Evolutionary conservation across 2,888 invertebrate genomes (phyloP), one percentile per base, ranked within the genome.

Genomic region (Ochropacha duplaris): DNA sequence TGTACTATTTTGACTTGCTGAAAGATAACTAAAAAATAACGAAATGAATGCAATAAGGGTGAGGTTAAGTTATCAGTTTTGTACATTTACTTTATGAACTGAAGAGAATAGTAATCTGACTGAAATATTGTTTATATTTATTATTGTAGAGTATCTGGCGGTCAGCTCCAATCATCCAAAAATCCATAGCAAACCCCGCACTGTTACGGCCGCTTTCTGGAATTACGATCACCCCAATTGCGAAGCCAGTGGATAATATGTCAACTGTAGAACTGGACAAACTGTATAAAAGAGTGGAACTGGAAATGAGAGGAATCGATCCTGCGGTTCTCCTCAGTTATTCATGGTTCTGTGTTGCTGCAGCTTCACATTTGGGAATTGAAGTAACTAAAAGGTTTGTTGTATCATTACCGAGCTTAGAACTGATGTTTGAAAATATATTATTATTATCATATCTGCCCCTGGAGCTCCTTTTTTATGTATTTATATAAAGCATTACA

Each of bases 241-340:
- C 75, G 16, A 83, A 81, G 57, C 72, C 79, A 0, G 65, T 79
- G 5, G 81, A 83, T 60, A 70, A 76, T 65, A 67, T 77, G 1
- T 69, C 78, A 49, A 49, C 68, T 34, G 60, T 86, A 8, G 94
- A 94, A 80, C 79, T 92, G 8, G 98, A 98, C 76, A 97, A 96
- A 84, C 92, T 99, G 44, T 98, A 95, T 78, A 96, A 96, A 86
- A 94, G 94, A 72, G 90, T 99, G 9, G 96, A 97, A 83, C 81
- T 99, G 59, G 98, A 99, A 92, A 94, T 98, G 71, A 94, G 96
- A 79, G 97, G 98, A 16, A 95, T 98, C 77, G 99, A 99, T 83
- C 95, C 95, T 1, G 96, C 96, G 0, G 98, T 99, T 0, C 86
- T 99, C 22, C 94, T 96, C 63, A 99, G 98, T 89, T 99, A 98